Conservation (phyloP, 2,888 invertebrate species). For the Cylloceria caligata region DNA sequence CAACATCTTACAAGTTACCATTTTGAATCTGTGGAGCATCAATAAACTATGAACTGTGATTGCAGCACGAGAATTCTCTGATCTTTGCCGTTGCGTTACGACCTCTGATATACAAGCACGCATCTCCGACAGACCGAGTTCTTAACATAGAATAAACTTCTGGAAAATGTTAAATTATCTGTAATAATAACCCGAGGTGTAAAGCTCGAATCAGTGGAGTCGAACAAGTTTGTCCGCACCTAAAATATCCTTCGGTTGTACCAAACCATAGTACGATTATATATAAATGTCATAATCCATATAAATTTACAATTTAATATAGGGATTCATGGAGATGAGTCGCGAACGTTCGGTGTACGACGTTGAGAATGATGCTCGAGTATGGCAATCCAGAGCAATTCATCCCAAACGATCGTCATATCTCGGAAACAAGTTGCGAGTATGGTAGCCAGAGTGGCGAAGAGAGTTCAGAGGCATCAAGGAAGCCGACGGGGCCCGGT, state of each 20-base stretch:
- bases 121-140: constrained; percentile 2
- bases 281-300: not conserved
- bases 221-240: constrained; percentile 30
- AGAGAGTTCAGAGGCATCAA: constrained; percentile 2
- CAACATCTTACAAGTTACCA: constrained; percentile 43
- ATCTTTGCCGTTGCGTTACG: constrained; percentile 43
- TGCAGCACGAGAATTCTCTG: constrained; percentile 41
- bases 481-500: constrained; percentile 35
- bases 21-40: constrained; percentile 45
- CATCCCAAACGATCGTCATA: constrained; percentile 67
- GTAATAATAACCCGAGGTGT: constrained; percentile 50
- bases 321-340: not conserved
- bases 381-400: constrained; percentile 56
- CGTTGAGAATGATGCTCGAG: constrained; percentile 5
- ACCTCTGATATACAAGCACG: constrained; percentile 35
- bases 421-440: constrained; percentile 38
- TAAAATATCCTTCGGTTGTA: too few relatives aligned
- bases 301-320: constrained; percentile 18
- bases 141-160: constrained; percentile 58
- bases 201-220: constrained; percentile 1
- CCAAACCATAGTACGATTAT: not conserved
- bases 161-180: constrained; percentile 55
- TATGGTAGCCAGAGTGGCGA: constrained; percentile 17
- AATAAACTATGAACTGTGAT: constrained; percentile 57
- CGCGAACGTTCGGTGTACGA: not conserved